Evolutionary conservation across 2,113 vertebrate species (phyloP), one percentile per base, ranked within the genome.

Genomic region (Burhinus oedicnemus): DNA sequence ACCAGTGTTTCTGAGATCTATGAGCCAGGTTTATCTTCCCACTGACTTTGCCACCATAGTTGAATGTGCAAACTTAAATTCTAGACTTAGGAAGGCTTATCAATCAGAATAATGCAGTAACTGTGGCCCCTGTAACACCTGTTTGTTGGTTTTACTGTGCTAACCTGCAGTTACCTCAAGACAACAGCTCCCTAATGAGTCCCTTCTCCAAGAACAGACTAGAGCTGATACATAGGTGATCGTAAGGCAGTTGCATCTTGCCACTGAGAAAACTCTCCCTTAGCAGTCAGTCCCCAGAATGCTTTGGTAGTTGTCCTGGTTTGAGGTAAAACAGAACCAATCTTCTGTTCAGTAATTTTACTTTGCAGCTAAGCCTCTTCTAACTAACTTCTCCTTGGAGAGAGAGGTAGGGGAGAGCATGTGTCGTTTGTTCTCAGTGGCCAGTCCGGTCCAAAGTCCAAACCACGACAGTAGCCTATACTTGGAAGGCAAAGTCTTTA

Each of bases 221-320:
- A 7, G 26, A 44, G n/a, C 34, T 34, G 32, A 52, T 34, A 7
- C 47, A 16, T 1, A 4, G 8, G 34, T 17, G 29, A 32, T 60
- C 8, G 4, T 52, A 15, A 65, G 55, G 40, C 60, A 55, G n/a
- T 9, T 8, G 3, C 25, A 61, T 71, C 21, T 27, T 7, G 0
- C 20, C 32, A 11, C 29, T 72, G 0, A 1, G 49, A 36, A 44
- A 40, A 25, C 30, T 30, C 6, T 12, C 32, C 17, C 13, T 20
- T 49, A 27, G 13, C 23, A n/a, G 26, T 64, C 66, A 60, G 34
- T 68, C 44, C 69, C 22, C 45, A 17, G 70, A n/a, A 38, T 20
- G 20, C n/a, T 47, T 60, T 52, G 6, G 36, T 51, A 51, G 22
- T 12, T 51, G 49, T 51, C 49, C 22, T 51, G 49, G 22, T 51